Conservation (phyloP, 2,888 invertebrate species). For the Agrilus cyanescens region DNA sequence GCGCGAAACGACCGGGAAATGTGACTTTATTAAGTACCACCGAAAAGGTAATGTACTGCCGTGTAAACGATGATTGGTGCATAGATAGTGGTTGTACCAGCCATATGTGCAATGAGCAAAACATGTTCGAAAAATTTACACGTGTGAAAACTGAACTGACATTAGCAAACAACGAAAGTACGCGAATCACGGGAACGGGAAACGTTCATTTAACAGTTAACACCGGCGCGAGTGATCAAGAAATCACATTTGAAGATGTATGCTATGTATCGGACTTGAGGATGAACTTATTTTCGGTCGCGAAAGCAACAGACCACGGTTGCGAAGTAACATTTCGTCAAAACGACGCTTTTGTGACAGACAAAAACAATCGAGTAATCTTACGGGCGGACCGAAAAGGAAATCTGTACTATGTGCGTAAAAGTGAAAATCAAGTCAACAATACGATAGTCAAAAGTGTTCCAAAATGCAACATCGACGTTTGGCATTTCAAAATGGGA, state of each 20-base stretch:
- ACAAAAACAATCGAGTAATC: no score
- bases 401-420: no score
- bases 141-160: constrained; percentile 4
- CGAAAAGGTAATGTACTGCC: no score
- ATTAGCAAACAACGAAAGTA: constrained; percentile 3
- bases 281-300: constrained; percentile 1
- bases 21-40: no score
- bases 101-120: constrained; percentile 8
- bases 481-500: background rate
- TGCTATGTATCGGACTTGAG: constrained; percentile 8
- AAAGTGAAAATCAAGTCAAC: no score
- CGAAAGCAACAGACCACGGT: constrained; percentile 2
- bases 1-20: no score
- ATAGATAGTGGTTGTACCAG: constrained; percentile 11
- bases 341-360: no score
- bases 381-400: no score
- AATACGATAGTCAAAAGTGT: no score
- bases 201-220: background rate
- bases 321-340: no score
- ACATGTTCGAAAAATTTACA: constrained; percentile 3
- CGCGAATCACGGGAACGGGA: constrained; percentile 6
- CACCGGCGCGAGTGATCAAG: background rate
- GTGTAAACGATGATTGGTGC: no score
- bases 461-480: background rate
- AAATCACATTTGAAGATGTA: background rate